phyloP scores from a whole-genome alignment of 2,113 vertebrate genomes.

The Varanus komodoensis region DNA sequence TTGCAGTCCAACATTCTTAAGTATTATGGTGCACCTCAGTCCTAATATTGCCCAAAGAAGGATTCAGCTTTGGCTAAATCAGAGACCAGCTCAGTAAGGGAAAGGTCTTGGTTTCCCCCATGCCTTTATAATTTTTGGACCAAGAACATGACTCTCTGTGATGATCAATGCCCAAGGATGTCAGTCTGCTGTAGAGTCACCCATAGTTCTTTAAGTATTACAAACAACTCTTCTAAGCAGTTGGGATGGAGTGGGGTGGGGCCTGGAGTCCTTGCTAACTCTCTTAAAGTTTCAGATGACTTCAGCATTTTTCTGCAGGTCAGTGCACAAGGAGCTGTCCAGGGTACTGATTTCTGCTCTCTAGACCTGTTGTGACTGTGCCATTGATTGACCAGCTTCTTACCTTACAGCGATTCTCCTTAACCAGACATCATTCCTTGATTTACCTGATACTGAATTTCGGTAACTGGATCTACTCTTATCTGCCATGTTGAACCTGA shows the following conservation, averaged over 20 bases:
- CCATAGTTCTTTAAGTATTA: not conserved
- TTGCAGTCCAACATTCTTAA: not conserved
- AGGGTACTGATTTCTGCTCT: not conserved
- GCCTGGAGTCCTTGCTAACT: not conserved
- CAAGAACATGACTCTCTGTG: too few relatives aligned
- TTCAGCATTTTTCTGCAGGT: not conserved
- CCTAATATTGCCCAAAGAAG: not conserved
- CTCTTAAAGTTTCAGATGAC: not conserved
- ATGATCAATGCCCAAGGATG: not conserved
- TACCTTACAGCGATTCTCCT: not conserved
- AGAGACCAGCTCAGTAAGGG: not conserved
- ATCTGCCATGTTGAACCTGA: not conserved
- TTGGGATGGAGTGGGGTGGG: not conserved
- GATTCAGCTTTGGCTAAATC: not conserved
- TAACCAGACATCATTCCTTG: not conserved
- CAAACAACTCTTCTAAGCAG: not conserved
- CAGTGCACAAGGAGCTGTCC: not conserved
- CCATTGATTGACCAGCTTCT: not conserved
- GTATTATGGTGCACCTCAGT: not conserved
- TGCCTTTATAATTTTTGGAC: too few relatives aligned
- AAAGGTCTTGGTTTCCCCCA: too few relatives aligned
- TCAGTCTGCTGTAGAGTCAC: not conserved
- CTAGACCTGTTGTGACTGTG: not conserved
- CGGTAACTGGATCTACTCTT: not conserved
- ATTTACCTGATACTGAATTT: not conserved